Base-by-base conservation (phyloP, 2,888 invertebrate genomes). In the Loripinus fragilis region DNA sequence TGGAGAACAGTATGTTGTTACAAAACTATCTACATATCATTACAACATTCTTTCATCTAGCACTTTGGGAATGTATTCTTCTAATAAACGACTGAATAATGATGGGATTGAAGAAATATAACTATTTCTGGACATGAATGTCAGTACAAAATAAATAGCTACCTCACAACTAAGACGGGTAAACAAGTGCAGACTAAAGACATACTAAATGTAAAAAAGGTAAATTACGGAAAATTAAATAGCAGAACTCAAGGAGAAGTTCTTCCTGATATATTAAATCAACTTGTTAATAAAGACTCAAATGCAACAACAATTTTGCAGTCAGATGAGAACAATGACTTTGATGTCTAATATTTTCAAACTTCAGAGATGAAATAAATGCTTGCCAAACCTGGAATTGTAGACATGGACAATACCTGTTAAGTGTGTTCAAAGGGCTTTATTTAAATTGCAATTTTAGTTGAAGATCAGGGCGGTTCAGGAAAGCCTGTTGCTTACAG, bases 51-150 rank as follows among this genome's bases (percentile, higher is more conserved):
- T 60, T 60, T 60, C 60, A 3, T 12, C 60, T 33, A 2, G 33
- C 2, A 60, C 25, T 33, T 33, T 60, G 8, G n/a, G n/a, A 10
- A 30, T 60, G 60, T 60, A 60, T 20, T 3, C 60, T 17, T 33
- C 7, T 3, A 60, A 60, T 20, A 30, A 33, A 33, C 30, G 33
- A 60, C 60, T 60, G 17, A 60, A 20, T 60, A 15, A 17, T 12
- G 60, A 60, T 33, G 60, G 33, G 20, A 60, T 60, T n/a, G 60
- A 60, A 12, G 60, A 60, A 60, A 60, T 60, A 28, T 33, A 60
- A 23, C 60, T 33, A 17, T 60, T 60, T 20, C 7, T 60, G 1
- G 60, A 60, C 10, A 60, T 60, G 60, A 60, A 60, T 12, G 60
- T 60, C 10, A 23, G 17, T 7, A 33, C 60, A 33, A 60, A 60